Evolutionary conservation across 1,140 invertebrate species (phyloP).

Genomic region (Oedothorax gibbosus): DNA sequence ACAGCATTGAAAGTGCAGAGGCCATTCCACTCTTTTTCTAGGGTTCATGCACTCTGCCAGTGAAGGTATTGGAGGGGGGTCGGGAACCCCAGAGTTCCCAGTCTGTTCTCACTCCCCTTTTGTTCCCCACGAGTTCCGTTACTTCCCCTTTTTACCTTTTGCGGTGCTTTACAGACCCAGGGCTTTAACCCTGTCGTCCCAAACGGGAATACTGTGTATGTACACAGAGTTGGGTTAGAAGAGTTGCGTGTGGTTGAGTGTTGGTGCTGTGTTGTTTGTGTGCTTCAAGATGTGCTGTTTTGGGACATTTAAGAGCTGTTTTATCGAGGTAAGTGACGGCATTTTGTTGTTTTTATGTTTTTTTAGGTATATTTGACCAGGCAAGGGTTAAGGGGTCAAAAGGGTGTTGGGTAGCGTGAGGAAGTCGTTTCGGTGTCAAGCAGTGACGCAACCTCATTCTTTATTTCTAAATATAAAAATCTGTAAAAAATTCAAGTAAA

Average conservation of each 20-base stretch:
- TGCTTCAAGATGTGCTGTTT: slow-evolving; percentile 4
- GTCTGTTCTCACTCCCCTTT: slow-evolving; percentile 43
- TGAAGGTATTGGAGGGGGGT: neutral
- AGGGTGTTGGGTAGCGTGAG: no score
- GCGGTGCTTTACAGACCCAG: slow-evolving; percentile 11
- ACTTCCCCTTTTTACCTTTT: slow-evolving; percentile 38
- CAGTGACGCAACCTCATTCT: no score
- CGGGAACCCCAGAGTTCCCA: slow-evolving; percentile 45
- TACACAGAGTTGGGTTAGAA: slow-evolving; percentile 20
- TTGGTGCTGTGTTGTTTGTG: neutral
- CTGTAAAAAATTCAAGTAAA: no score
- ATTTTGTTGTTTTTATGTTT: slow-evolving; percentile 2
- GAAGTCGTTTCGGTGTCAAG: no score
- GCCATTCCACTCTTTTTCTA: slow-evolving; percentile 8
- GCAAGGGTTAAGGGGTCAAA: no score
- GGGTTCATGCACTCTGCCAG: slow-evolving; percentile 18
- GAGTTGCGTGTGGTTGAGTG: slow-evolving; percentile 34
- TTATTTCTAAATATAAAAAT: no score
- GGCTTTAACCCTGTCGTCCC: slow-evolving; percentile 55
- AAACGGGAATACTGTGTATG: slow-evolving; percentile 17
- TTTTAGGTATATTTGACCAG: neutral
- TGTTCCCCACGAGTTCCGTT: slow-evolving; percentile 54
- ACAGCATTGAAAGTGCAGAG: slow-evolving; percentile 24
- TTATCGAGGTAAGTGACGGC: neutral
- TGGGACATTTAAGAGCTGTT: neutral